Conservation (phyloP, 1,140 invertebrate genomes). For the Xylocopa sonorina region DNA sequence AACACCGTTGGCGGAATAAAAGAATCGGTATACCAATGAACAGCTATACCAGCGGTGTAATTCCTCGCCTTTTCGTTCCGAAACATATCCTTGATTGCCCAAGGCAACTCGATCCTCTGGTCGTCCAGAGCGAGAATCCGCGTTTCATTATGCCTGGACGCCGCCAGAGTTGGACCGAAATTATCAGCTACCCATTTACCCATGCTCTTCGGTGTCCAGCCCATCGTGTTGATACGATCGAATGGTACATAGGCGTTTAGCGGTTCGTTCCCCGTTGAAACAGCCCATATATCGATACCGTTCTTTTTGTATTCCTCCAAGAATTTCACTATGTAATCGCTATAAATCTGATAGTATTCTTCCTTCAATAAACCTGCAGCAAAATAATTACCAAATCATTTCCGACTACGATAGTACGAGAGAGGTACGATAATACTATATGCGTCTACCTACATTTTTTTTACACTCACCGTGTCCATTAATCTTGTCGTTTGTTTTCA, state of each 20-base stretch:
- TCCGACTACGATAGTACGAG: too few relatives aligned
- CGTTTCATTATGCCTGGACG: slow-evolving; percentile 83
- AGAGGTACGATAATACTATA: too few relatives aligned
- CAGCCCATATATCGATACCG: too few relatives aligned
- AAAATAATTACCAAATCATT: too few relatives aligned
- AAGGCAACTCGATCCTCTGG: slow-evolving; percentile 85
- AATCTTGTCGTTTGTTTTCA: slow-evolving; percentile 91
- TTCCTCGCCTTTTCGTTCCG: slow-evolving; percentile 51
- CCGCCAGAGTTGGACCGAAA: slow-evolving; percentile 86
- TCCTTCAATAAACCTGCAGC: slow-evolving; percentile 84
- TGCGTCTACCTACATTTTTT: too few relatives aligned
- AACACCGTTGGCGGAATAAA: slow-evolving; percentile 82
- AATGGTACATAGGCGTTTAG: slow-evolving; percentile 84
- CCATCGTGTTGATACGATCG: slow-evolving; percentile 88
- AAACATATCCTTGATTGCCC: slow-evolving; percentile 74
- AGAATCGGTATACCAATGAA: slow-evolving; percentile 87
- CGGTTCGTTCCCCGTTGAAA: too few relatives aligned
- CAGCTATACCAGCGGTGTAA: slow-evolving; percentile 84
- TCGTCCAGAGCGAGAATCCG: slow-evolving; percentile 89
- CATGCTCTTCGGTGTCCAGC: slow-evolving; percentile 84
- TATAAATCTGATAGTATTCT: slow-evolving; percentile 90
- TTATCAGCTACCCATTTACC: slow-evolving; percentile 86
- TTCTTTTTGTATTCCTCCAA: slow-evolving; percentile 82
- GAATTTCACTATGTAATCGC: slow-evolving; percentile 90
- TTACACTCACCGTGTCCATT: slow-evolving; percentile 26